These are phyloP conservation scores for Berghia stephanieae DNA, from an alignment of 1,140 invertebrate species.

Conservation along the genomic window DNA sequence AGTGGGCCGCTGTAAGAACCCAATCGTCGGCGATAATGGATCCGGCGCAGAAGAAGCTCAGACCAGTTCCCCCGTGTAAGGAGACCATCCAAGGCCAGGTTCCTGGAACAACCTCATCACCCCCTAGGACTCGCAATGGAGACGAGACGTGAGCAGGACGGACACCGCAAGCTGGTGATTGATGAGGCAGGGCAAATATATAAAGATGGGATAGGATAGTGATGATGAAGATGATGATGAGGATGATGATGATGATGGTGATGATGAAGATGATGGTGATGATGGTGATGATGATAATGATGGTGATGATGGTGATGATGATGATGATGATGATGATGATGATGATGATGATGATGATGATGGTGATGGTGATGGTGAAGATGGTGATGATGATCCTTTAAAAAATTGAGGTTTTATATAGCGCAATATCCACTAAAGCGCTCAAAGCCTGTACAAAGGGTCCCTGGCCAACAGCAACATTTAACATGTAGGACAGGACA, in stretches of 20 bases:
- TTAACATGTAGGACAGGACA: no score
- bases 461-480: no score
- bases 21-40: slow-evolving; percentile 72
- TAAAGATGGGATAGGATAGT: background rate
- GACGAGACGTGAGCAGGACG: background rate
- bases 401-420: no score
- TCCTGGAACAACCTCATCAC: slow-evolving; percentile 45
- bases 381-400: slow-evolving; percentile 17
- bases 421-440: no score
- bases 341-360: slow-evolving; percentile 8
- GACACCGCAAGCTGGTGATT: background rate
- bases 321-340: slow-evolving; percentile 9
- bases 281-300: slow-evolving; percentile 5
- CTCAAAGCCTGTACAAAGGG: no score
- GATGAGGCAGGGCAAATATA: background rate
- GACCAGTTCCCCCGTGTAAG: slow-evolving; percentile 43
- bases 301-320: background rate
- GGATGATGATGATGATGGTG: background rate
- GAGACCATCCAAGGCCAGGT: slow-evolving; percentile 50
- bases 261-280: slow-evolving; percentile 1
- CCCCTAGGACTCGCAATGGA: slow-evolving; percentile 44
- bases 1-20: slow-evolving; percentile 78
- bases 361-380: background rate
- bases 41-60: slow-evolving; percentile 73
- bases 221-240: background rate